phyloP scores from a whole-genome alignment of 2,797 vertebrate species.

The Phoeniculus purpureus region DNA sequence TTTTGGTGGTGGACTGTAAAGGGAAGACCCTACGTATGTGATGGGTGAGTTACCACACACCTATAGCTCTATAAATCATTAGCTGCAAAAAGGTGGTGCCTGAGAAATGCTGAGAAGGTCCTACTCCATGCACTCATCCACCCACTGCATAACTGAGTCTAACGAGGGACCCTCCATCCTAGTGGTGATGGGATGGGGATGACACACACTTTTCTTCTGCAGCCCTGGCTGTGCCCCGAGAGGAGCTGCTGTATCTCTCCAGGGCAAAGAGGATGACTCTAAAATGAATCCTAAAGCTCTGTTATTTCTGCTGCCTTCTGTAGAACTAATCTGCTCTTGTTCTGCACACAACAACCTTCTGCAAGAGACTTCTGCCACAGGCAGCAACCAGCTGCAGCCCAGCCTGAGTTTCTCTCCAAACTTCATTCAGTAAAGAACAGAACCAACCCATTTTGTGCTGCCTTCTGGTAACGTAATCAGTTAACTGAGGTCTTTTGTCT shows the following conservation, averaged over 20 bases:
- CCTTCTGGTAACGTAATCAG: not conserved
- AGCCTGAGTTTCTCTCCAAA: not conserved
- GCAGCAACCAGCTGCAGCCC: not conserved
- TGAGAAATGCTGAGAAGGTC: no score
- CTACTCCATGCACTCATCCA: no score
- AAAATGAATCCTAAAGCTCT: not conserved
- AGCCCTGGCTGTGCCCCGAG: no score
- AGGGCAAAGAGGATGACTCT: not conserved
- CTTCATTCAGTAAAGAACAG: not conserved
- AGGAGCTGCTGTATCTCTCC: no score
- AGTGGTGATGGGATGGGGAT: no score
- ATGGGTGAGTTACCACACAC: no score
- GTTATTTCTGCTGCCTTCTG: not conserved
- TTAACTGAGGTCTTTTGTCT: constrained; percentile 9
- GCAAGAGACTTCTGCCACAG: not conserved
- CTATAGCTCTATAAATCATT: no score
- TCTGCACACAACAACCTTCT: not conserved
- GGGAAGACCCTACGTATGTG: no score
- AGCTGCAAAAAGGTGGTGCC: no score
- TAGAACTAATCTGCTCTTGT: not conserved
- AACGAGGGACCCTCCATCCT: no score
- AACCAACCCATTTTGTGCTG: constrained; percentile 7
- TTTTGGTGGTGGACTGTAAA: not conserved
- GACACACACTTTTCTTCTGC: no score
- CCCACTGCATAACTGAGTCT: no score